Conservation (phyloP, 2,797 vertebrate genomes). For the Astyanax mexicanus region DNA sequence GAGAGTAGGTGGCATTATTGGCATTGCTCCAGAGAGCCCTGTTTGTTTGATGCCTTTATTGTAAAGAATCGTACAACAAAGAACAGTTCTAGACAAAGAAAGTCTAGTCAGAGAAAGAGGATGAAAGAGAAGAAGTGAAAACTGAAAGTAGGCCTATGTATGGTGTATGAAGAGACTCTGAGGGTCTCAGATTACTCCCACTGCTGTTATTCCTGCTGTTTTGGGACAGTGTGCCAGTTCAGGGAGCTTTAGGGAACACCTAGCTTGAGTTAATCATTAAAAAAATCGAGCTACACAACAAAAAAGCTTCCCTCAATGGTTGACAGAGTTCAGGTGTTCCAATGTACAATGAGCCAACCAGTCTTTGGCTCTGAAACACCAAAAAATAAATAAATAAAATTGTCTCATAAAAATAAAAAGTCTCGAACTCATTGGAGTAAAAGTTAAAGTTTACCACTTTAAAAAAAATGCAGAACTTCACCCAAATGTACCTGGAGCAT, state of each 20-base stretch:
- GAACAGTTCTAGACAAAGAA: not conserved
- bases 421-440: not conserved
- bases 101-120: too few relatives aligned
- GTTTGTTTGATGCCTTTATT: too few relatives aligned
- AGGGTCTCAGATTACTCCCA: not conserved
- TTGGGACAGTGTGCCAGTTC: not conserved
- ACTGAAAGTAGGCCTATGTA: too few relatives aligned
- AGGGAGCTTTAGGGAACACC: not conserved
- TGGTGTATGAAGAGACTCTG: not conserved
- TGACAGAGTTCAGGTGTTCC: conserved; percentile 5
- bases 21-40: too few relatives aligned
- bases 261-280: conserved; percentile 38
- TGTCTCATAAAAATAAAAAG: too few relatives aligned
- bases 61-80: not conserved
- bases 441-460: not conserved
- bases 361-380: too few relatives aligned
- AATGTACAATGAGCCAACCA: too few relatives aligned
- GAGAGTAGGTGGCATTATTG: too few relatives aligned
- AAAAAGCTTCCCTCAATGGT: conserved; percentile 18
- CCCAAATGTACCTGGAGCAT: not conserved
- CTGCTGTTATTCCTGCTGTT: not conserved
- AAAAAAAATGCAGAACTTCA: not conserved
- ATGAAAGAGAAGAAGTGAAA: not conserved
- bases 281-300: conserved; percentile 6
- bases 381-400: too few relatives aligned